Evolutionary conservation across 2,113 vertebrate genomes (phyloP).

Genomic region (Vimba vimba): DNA sequence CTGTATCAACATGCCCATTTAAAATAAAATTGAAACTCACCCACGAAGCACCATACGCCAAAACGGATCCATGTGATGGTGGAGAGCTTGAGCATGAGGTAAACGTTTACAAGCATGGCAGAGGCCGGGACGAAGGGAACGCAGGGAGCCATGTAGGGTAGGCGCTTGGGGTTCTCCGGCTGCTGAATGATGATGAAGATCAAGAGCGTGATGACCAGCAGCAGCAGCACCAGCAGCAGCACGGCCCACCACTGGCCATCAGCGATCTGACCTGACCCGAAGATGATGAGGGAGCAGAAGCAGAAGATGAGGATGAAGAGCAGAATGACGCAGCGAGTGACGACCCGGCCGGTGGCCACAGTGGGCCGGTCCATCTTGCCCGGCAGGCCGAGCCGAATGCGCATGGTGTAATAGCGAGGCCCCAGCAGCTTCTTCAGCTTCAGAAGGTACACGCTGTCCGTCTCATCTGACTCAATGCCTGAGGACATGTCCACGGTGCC

Average conservation of each 20-base stretch:
- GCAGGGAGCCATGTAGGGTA: conserved; percentile 96
- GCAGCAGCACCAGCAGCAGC: conserved; percentile 82
- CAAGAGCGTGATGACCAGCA: conserved; percentile 79
- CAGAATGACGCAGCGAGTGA: conserved; percentile 89
- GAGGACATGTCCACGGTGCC: conserved; percentile 94
- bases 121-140: conserved; percentile 93
- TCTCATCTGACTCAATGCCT: conserved; percentile 88
- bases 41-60: conserved; percentile 92
- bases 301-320: conserved; percentile 89
- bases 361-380: conserved; percentile 90
- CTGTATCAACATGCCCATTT: background rate
- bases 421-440: conserved; percentile 89
- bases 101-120: conserved; percentile 96
- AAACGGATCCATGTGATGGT: conserved; percentile 95
- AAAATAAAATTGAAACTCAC: conserved; percentile 78
- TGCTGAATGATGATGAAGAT: conserved; percentile 91
- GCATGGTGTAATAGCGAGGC: conserved; percentile 88
- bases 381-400: conserved; percentile 86
- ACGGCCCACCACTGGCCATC: conserved; percentile 94
- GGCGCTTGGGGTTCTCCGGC: conserved; percentile 88
- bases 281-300: conserved; percentile 87
- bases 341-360: conserved; percentile 80
- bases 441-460: conserved; percentile 85
- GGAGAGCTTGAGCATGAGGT: conserved; percentile 98
- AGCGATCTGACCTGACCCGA: conserved; percentile 77